A percentile compares a stretch with the other conserved stretches of the same genome.
phyloP scores from a whole-genome alignment of 2,797 vertebrate species.

The Pipistrellus pygmaeus region DNA sequence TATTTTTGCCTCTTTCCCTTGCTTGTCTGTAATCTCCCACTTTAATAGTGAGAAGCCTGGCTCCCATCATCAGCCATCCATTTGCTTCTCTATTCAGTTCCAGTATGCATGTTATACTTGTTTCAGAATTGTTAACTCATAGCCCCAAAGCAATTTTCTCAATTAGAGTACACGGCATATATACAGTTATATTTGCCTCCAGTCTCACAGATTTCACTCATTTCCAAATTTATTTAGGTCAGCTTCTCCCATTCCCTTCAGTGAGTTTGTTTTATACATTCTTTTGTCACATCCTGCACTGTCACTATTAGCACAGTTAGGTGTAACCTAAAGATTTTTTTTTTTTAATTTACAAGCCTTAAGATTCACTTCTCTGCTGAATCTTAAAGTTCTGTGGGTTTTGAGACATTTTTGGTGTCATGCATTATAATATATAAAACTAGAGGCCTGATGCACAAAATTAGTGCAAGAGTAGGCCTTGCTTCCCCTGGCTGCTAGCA shows the following conservation, averaged over 20 bases:
- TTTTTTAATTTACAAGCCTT: background rate
- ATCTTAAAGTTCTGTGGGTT: slow-evolving; percentile 5
- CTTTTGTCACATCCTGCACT: background rate
- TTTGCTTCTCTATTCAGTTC: background rate
- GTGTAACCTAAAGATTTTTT: background rate
- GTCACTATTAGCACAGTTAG: background rate
- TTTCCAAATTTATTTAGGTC: background rate
- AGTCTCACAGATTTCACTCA: background rate
- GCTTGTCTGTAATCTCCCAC: background rate
- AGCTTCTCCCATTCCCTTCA: background rate
- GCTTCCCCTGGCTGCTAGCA: too few relatives aligned
- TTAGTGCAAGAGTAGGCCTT: too few relatives aligned
- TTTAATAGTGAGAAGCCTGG: background rate
- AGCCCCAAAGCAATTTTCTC: background rate
- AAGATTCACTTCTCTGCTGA: background rate
- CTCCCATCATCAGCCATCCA: background rate
- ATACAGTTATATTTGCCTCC: background rate
- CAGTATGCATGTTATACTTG: background rate
- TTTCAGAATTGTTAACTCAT: slow-evolving; percentile 20
- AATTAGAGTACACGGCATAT: background rate
- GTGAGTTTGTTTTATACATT: background rate
- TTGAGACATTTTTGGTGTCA: background rate
- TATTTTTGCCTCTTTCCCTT: background rate
- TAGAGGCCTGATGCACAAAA: too few relatives aligned
- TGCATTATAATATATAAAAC: background rate